A percentile compares a stretch with the other conserved stretches of the same genome.
phyloP scores from a whole-genome alignment of 2,113 vertebrate species.

The Coreoperca whiteheadi region DNA sequence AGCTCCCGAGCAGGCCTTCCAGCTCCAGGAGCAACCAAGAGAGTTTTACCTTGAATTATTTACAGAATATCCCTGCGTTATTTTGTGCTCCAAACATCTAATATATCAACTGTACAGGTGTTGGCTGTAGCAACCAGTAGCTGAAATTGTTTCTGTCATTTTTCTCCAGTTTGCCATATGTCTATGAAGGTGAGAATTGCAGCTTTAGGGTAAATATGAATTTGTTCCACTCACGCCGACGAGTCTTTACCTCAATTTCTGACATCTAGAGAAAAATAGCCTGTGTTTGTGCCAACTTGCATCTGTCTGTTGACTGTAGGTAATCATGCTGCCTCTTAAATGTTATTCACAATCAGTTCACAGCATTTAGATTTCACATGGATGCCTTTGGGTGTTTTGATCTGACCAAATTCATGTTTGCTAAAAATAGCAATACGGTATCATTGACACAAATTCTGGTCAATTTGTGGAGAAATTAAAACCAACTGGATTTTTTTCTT shows the following conservation, averaged over 20 bases:
- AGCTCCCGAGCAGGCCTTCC: not conserved
- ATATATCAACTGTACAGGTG: not conserved
- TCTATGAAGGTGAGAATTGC: not conserved
- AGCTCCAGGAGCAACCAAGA: not conserved
- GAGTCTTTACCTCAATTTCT: not conserved
- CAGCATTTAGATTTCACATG: too few species aligned
- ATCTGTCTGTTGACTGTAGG: not conserved
- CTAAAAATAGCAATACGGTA: not conserved
- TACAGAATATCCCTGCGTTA: not conserved
- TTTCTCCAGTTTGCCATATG: not conserved
- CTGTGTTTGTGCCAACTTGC: not conserved
- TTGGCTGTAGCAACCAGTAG: not conserved
- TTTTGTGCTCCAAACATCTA: not conserved
- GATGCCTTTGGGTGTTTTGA: too few species aligned
- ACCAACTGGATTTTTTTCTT: not conserved
- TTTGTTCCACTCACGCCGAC: not conserved
- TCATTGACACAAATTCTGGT: not conserved
- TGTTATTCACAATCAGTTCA: too few species aligned
- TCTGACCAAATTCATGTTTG: not conserved
- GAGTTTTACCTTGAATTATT: not conserved
- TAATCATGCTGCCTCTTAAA: not conserved
- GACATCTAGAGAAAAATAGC: not conserved
- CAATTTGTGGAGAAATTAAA: not conserved
- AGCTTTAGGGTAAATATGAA: not conserved
- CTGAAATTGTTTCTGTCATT: not conserved